Base-by-base conservation (phyloP, 2,113 vertebrate genomes). In the Nerophis lumbriciformis region DNA sequence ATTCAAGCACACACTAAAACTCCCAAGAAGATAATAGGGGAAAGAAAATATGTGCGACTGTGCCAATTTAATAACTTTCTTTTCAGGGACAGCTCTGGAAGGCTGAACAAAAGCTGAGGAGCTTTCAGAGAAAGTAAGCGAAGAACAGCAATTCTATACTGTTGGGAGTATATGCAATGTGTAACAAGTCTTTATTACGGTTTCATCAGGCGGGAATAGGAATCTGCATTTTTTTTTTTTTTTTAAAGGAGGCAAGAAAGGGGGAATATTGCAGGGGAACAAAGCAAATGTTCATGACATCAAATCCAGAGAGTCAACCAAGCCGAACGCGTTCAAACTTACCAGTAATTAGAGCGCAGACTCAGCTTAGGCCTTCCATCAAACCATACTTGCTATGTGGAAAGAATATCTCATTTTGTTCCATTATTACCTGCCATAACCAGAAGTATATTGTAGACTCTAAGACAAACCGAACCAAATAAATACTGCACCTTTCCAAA, bases 291-390 rank as follows among this genome's bases (percentile, higher is more conserved):
- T 53, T 57, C 36, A 28, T 39, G 38, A 66, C 67, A 48, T 50
- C 51, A 66, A 61, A 72, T 53, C 69, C 56, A 60, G 59, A 45
- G 69, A 50, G 56, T 63, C 42, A 1, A 51, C 61, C 59, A 21
- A 53, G 50, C 59, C 19, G 61, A 62, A 65, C 19, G 66, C 65
- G 52, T 8, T 16, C 61, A 66, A 52, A 49, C 48, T 42, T 58
- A 63, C 65, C 63, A 62, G 47, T 36, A 80, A 85, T 71, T 77
- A 76, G 65, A 73, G 59, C 49, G 50, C 56, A 54, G 52, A 48
- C 45, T 72, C 28, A 16, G 59, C 59, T 68, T 36, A 16, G 68
- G 75, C 66, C 76, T 58, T 59, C 66, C 45, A 64, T 59, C 73
- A 63, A 58, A 67, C 59, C 64, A 63, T 63, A 79, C 59, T 70